phyloP scores from a whole-genome alignment of 2,888 invertebrate species.

The Sipha maydis region DNA sequence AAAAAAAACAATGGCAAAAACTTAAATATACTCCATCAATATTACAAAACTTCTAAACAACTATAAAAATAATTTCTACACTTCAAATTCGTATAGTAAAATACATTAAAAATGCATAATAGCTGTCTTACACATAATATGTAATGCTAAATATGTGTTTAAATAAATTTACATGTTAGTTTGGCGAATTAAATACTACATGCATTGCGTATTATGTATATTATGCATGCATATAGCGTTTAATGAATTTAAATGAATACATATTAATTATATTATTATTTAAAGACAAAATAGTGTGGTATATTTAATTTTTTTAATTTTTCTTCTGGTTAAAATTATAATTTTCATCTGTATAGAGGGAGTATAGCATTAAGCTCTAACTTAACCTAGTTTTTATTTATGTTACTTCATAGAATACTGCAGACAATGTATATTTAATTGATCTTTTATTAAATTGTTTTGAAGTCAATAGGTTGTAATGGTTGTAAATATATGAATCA shows the following conservation, averaged over 20 bases:
- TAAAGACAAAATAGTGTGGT: no score
- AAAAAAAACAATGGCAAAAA: conserved; percentile 3
- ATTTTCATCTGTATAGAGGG: background rate
- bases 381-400: background rate
- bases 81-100: background rate
- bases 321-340: background rate
- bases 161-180: no score
- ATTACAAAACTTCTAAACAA: background rate
- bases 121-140: background rate
- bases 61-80: background rate
- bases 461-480: no score
- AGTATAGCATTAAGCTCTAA: background rate
- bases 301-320: background rate
- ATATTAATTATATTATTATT: no score
- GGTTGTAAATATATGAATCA: no score
- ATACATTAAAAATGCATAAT: background rate
- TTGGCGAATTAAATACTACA: no score
- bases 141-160: no score
- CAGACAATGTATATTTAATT: background rate
- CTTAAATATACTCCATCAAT: background rate
- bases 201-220: no score
- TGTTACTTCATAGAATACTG: background rate
- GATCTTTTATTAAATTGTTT: background rate
- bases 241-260: no score
- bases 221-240: background rate